These are phyloP conservation scores for Phenganax subtilis DNA, from an alignment of 92 coral and sea anemone genomes.

Conservation along the genomic window DNA sequence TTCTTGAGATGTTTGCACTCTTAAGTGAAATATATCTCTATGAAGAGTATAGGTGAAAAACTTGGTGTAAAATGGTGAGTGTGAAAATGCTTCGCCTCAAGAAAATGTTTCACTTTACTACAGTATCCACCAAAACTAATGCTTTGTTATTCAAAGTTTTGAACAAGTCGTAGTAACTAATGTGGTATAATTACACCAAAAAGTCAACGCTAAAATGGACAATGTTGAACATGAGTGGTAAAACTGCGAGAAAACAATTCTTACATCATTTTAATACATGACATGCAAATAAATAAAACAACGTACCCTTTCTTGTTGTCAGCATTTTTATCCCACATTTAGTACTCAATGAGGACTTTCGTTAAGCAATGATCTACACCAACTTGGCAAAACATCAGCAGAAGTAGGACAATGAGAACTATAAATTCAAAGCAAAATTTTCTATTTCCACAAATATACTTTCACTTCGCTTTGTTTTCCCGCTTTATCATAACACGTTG, in stretches of 20 bases:
- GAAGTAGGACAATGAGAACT: not conserved
- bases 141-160: not conserved
- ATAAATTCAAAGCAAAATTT: not conserved
- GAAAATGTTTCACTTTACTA: no score
- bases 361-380: not conserved
- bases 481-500: not conserved
- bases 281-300: not conserved
- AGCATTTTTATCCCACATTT: slow-evolving; percentile 21
- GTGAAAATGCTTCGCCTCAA: no score
- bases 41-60: no score
- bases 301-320: slow-evolving; percentile 31
- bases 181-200: not conserved
- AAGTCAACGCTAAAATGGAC: not conserved
- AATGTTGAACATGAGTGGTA: not conserved
- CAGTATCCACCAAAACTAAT: no score
- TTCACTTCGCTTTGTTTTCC: slow-evolving; percentile 18
- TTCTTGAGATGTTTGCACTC: no score
- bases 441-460: not conserved
- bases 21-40: no score
- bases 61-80: no score
- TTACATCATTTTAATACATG: no score
- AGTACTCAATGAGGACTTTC: not conserved
- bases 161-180: not conserved
- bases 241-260: not conserved
- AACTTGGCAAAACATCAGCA: not conserved